Base-by-base conservation (phyloP, 2,113 vertebrate genomes). In the Garra rufa region DNA sequence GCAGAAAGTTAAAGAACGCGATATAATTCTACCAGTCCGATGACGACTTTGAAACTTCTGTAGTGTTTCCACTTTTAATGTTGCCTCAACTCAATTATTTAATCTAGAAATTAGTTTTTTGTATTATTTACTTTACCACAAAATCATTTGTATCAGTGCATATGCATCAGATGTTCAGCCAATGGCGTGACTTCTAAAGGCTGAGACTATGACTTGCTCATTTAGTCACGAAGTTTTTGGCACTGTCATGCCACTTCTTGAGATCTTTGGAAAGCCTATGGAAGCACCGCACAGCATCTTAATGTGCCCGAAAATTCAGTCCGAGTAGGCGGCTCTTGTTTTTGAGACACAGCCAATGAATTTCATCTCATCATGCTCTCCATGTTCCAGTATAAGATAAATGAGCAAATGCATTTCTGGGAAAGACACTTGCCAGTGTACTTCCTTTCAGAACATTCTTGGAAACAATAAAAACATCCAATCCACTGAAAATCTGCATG, bases 401-500 rank as follows among this genome's bases (percentile, higher is more conserved):
- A 38, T 14, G 50, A 77, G 50, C 21, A 14, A 77, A 57, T 21
- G 6, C 28, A 9, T 77, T 77, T 77, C 19, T 77, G 30, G 30
- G 52, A 77, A 76, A 77, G 3, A 59, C 52, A 17, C 11, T 24
- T n/a, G n/a, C 44, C 44, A 55, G 0, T 76, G 26, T 14, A 34
- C 1, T 52, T 76, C 26, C 48, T 21, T 21, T 34, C 26, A 76
- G 11, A 76, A 24, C 74, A 30, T 34, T 34, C 28, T 52, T 21
- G 48, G 48, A 52, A 76, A 52, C 46, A 34, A 52, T 30, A 6
- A 19, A 74, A 74, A 30, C 44, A 75, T 75, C 44, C 0, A 69
- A 41, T 69, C 70, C 46, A 46, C 43, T 74, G 43, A 26, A 50
- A 19, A 76, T 52, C 44, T 76, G 74, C 48, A 21, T 76, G 48